Evolutionary conservation across 2,888 invertebrate genomes (phyloP).

Genomic region (Papilio elwesi): DNA sequence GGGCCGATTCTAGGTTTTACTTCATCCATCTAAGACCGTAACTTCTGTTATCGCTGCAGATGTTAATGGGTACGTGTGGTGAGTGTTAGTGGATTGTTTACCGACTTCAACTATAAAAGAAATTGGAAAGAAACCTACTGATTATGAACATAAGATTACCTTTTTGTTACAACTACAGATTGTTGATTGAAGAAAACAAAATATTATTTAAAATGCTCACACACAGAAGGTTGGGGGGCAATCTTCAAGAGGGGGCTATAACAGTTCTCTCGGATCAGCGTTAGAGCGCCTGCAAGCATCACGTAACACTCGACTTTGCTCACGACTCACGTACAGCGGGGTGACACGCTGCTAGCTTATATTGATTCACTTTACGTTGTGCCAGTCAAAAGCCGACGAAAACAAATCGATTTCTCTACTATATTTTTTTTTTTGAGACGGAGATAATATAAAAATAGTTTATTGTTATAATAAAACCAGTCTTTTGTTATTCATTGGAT

Average conservation of each 20-base stretch:
- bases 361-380: constrained; percentile 21
- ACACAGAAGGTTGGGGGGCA: background rate
- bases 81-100: too few species aligned
- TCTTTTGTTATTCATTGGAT: background rate
- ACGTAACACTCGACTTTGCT: constrained; percentile 26
- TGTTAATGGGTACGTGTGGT: too few species aligned
- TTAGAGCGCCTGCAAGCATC: constrained; percentile 8
- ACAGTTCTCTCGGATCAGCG: constrained; percentile 19
- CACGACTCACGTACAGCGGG: constrained; percentile 31
- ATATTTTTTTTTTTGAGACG: background rate
- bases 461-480: background rate
- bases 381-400: constrained; percentile 19
- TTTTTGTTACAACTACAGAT: too few species aligned
- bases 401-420: constrained; percentile 25
- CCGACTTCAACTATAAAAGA: too few species aligned
- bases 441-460: background rate
- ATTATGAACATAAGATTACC: too few species aligned
- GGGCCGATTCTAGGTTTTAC: too few species aligned
- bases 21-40: too few species aligned
- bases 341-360: constrained; percentile 24
- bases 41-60: too few species aligned
- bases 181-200: too few species aligned
- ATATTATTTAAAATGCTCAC: too few species aligned
- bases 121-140: too few species aligned
- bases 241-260: background rate